Percentiles rank a stretch among this genome's conserved stretches.
These are phyloP conservation scores for Campaea margaritaria DNA, from an alignment of 2,888 invertebrate genomes.

Conservation along the genomic window DNA sequence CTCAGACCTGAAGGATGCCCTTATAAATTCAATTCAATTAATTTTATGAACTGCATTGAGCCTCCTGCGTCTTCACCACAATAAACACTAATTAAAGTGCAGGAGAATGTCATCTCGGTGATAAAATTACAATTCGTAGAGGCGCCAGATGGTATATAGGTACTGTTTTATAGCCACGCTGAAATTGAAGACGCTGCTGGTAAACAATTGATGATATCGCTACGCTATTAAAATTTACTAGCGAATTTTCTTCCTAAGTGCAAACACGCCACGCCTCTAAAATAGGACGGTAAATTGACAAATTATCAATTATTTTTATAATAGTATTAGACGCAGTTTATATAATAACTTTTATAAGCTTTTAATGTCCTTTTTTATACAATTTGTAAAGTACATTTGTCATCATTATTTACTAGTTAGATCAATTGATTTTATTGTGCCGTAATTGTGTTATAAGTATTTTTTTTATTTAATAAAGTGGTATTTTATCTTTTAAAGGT, in stretches of 20 bases:
- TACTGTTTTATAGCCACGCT: constrained; percentile 69
- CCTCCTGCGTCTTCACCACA: constrained; percentile 45
- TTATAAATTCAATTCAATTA: constrained; percentile 32
- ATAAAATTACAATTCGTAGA: constrained; percentile 77
- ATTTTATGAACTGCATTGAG: constrained; percentile 32
- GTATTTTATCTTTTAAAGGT: too few relatives aligned
- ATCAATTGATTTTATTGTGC: too few relatives aligned
- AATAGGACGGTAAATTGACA: not conserved
- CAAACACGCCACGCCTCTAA: constrained; percentile 10
- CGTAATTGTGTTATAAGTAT: too few relatives aligned
- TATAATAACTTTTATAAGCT: too few relatives aligned
- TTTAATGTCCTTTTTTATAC: too few relatives aligned
- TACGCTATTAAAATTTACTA: constrained; percentile 70
- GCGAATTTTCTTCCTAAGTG: constrained; percentile 38
- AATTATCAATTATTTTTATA: too few relatives aligned
- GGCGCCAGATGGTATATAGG: constrained; percentile 74
- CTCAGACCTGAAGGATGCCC: constrained; percentile 20
- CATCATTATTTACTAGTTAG: too few relatives aligned
- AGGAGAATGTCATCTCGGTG: constrained; percentile 67
- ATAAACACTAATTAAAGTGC: constrained; percentile 78
- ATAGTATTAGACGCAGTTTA: too few relatives aligned
- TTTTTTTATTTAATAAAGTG: too few relatives aligned
- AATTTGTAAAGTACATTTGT: too few relatives aligned
- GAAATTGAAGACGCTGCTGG: constrained; percentile 75
- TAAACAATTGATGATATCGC: constrained; percentile 76